These are phyloP conservation scores for Mustela lutreola DNA, from an alignment of 2,113 vertebrate species.

Conservation along the genomic window DNA sequence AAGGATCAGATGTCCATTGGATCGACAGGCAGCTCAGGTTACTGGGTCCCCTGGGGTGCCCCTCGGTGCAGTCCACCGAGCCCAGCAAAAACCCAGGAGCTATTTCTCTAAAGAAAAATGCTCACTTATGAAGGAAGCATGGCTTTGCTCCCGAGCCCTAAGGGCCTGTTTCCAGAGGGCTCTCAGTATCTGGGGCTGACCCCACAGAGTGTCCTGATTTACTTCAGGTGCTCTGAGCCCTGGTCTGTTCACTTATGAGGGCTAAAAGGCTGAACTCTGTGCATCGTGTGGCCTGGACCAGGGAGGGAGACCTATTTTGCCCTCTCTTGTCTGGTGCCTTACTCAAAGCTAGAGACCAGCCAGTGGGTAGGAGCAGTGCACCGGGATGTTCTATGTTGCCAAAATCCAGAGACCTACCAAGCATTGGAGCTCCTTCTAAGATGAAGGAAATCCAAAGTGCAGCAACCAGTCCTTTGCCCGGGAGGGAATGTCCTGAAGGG, in stretches of 20 bases:
- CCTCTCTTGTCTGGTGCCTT: neutral
- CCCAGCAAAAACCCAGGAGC: neutral
- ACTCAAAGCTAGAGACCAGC: neutral
- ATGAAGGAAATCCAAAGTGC: neutral
- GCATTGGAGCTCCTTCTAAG: neutral
- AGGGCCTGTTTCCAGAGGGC: neutral
- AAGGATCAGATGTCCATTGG: neutral
- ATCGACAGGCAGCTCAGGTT: neutral
- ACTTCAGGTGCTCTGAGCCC: neutral
- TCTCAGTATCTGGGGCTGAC: neutral
- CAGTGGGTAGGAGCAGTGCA: neutral
- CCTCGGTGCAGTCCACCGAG: neutral
- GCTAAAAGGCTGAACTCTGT: neutral
- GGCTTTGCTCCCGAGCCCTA: neutral
- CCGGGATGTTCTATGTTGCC: neutral
- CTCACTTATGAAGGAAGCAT: neutral
- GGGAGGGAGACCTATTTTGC: neutral
- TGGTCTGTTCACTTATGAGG: neutral
- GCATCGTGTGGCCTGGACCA: neutral
- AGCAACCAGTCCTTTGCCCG: neutral
- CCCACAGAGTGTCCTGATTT: neutral
- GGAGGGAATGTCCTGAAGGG: neutral
- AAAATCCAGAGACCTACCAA: neutral
- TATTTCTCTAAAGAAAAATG: neutral
- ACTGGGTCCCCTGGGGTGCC: neutral